Evolutionary conservation across 2,113 vertebrate species (phyloP).

Genomic region (Ptyas mucosa): DNA sequence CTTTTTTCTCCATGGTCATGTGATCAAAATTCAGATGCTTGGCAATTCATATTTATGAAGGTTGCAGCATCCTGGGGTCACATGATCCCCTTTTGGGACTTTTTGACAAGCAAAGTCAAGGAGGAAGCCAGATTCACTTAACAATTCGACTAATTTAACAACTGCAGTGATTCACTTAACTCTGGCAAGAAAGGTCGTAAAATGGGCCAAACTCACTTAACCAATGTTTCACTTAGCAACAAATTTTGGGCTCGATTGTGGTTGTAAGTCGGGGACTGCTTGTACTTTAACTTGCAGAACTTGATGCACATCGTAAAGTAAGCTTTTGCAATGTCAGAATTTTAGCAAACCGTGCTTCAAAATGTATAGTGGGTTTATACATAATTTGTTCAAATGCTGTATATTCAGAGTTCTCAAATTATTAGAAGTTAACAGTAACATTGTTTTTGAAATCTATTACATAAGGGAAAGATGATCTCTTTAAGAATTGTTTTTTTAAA

Average conservation of each 20-base stretch:
- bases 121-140: not conserved
- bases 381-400: not conserved
- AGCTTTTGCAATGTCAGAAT: not conserved
- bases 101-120: not conserved
- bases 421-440: conserved; percentile 25
- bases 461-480: conserved; percentile 11
- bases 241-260: not conserved
- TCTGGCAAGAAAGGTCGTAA: not conserved
- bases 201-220: not conserved
- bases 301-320: not conserved
- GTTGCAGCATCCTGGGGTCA: not conserved
- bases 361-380: not conserved
- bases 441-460: not conserved
- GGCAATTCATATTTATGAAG: not conserved
- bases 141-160: not conserved
- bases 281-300: not conserved
- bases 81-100: not conserved
- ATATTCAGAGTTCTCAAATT: not conserved
- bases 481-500: conserved; percentile 19
- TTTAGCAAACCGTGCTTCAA: not conserved
- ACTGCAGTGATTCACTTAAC: not conserved
- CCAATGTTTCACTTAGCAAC: not conserved
- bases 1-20: not conserved
- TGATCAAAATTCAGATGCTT: not conserved
- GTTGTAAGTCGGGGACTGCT: not conserved